These are phyloP conservation scores for Gambusia holbrooki DNA, from an alignment of 2,113 vertebrate species.

Conservation along the genomic window DNA sequence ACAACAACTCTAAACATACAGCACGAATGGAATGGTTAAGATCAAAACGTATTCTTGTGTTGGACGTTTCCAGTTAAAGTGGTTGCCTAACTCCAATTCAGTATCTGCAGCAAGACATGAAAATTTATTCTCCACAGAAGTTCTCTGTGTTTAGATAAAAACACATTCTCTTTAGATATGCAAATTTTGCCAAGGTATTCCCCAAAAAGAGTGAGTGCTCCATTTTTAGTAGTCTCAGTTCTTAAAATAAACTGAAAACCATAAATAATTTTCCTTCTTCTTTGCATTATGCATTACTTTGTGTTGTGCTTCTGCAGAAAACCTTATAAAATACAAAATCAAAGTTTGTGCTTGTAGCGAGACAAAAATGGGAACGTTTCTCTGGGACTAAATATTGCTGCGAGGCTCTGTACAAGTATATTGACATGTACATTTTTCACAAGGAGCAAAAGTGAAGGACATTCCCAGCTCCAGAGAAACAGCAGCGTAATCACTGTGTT, in stretches of 20 bases:
- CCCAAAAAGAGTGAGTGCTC: too few relatives aligned
- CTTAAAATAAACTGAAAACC: not conserved
- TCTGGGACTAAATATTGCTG: too few relatives aligned
- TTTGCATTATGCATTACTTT: not conserved
- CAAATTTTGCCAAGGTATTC: too few relatives aligned
- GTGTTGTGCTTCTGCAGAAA: not conserved
- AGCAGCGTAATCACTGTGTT: slow-evolving; percentile 38
- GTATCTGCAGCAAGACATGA: too few relatives aligned
- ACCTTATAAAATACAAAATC: not conserved
- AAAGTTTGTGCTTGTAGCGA: not conserved
- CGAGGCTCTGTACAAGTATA: not conserved
- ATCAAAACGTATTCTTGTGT: too few relatives aligned
- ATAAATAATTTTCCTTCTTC: not conserved
- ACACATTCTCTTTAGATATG: not conserved
- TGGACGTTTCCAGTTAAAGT: too few relatives aligned
- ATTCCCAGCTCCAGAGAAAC: slow-evolving; percentile 22
- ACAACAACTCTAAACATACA: too few relatives aligned
- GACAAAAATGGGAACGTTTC: not conserved
- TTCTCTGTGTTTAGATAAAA: not conserved
- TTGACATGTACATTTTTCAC: slow-evolving; percentile 32
- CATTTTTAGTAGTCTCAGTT: not conserved
- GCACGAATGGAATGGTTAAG: too few relatives aligned
- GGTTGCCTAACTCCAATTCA: too few relatives aligned
- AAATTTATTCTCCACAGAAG: not conserved
- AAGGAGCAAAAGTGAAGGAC: slow-evolving; percentile 16